A percentile compares a stretch with the other conserved stretches of the same genome.
phyloP scores from a whole-genome alignment of 2,888 invertebrate genomes.

The Oegoconia quadripuncta region DNA sequence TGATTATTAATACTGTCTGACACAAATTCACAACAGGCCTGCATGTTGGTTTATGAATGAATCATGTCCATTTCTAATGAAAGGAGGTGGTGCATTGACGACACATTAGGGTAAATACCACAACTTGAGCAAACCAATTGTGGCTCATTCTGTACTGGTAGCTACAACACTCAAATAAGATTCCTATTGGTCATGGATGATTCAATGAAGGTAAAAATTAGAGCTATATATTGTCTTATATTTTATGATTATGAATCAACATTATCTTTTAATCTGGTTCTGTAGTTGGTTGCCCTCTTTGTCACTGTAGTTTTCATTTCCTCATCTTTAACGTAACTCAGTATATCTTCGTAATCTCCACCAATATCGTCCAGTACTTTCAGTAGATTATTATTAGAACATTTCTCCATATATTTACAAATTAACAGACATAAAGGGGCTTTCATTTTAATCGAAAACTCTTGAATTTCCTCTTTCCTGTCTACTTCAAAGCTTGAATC shows the following conservation, averaged over 20 bases:
- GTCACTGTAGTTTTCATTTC: conserved; percentile 36
- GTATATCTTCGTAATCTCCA: conserved; percentile 47
- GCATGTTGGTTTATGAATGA: no score
- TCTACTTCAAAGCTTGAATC: conserved; percentile 46
- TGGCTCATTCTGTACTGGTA: no score
- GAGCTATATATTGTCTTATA: no score
- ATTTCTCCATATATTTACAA: conserved; percentile 51
- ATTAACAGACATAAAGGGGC: conserved; percentile 44
- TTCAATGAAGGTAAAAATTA: no score
- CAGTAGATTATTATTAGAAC: conserved; percentile 44
- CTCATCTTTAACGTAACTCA: conserved; percentile 37
- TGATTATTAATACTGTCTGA: no score
- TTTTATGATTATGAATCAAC: conserved; percentile 45
- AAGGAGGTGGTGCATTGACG: no score
- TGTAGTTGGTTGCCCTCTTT: conserved; percentile 43
- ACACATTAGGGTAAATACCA: no score
- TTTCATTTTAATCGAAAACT: conserved; percentile 48
- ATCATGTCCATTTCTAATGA: no score
- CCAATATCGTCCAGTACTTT: conserved; percentile 44
- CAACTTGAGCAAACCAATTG: no score
- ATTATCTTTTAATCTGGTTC: conserved; percentile 50
- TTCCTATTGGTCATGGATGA: no score
- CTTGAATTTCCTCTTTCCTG: conserved; percentile 43
- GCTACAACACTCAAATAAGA: no score
- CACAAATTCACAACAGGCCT: no score